phyloP scores from a whole-genome alignment of 2,888 invertebrate species.

The Hemaris fuciformis region DNA sequence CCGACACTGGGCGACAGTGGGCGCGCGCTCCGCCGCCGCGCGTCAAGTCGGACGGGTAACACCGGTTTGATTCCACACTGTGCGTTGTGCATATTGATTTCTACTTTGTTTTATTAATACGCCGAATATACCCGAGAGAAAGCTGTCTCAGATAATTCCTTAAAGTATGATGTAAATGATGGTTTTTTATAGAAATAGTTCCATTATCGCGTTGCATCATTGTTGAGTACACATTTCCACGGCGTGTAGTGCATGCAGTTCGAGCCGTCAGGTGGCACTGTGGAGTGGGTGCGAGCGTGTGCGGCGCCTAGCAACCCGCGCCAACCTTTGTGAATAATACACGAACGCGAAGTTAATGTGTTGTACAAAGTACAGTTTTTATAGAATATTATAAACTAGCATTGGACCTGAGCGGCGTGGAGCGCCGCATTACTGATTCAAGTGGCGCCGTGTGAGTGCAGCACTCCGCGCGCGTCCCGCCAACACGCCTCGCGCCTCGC shows the following conservation, averaged over 20 bases:
- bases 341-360: constrained; percentile 3
- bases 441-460: not conserved
- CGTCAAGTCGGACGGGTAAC: not conserved
- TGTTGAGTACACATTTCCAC: not conserved
- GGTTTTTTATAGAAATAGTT: too few species aligned
- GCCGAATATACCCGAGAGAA: not conserved
- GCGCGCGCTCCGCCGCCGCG: not conserved
- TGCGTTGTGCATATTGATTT: constrained; percentile 6
- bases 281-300: not conserved
- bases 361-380: not conserved
- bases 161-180: not conserved
- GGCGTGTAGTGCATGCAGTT: not conserved
- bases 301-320: constrained; percentile 6
- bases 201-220: not conserved
- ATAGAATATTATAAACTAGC: constrained; percentile 6
- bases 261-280: not conserved
- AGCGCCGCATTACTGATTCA: not conserved
- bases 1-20: not conserved
- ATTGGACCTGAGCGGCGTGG: constrained; percentile 19
- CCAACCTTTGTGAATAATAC: constrained; percentile 7
- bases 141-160: not conserved
- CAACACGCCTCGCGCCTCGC: not conserved
- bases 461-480: not conserved
- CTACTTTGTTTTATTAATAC: not conserved
- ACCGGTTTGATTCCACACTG: constrained; percentile 5